Conservation (phyloP, 2,888 invertebrate species). For the Pycnomerus fuliginosus region DNA sequence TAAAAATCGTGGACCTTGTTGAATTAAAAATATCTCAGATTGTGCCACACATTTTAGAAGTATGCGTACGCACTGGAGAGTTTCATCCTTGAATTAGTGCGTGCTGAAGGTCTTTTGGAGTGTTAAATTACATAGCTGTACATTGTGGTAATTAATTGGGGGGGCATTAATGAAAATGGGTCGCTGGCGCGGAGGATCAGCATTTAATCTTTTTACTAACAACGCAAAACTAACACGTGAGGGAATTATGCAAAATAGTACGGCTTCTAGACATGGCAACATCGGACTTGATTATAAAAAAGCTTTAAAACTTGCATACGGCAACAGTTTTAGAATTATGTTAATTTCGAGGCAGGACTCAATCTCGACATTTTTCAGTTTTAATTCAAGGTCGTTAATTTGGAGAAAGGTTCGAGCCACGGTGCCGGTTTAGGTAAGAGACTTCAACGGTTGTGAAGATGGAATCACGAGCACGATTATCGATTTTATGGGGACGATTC, state of each 20-base stretch:
- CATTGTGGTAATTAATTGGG: conserved; percentile 4
- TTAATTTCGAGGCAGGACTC: too few species aligned
- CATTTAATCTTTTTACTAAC: conserved; percentile 18
- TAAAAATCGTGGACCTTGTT: too few species aligned
- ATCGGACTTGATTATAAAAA: conserved; percentile 18
- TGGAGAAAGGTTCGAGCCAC: conserved; percentile 1
- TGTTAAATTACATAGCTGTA: conserved; percentile 9
- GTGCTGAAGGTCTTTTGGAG: conserved; percentile 1
- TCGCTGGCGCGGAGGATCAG: conserved; percentile 12
- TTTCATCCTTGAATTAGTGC: conserved; percentile 3
- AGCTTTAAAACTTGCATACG: too few species aligned
- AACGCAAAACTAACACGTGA: conserved; percentile 21
- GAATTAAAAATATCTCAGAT: too few species aligned
- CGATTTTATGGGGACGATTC: conserved; percentile 24
- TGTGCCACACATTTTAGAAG: too few species aligned
- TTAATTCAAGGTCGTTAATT: conserved; percentile 3
- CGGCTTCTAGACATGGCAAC: conserved; percentile 19
- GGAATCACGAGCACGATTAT: conserved; percentile 23
- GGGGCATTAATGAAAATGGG: conserved; percentile 9
- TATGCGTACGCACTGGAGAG: too few species aligned
- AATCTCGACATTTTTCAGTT: too few species aligned
- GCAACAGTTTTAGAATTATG: too few species aligned
- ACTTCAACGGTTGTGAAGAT: conserved; percentile 18
- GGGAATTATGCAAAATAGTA: conserved; percentile 19
- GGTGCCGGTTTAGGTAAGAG: conserved; percentile 3